These are phyloP conservation scores for Drosophila merina DNA, from an alignment of 2,888 invertebrate genomes.

Conservation along the genomic window DNA sequence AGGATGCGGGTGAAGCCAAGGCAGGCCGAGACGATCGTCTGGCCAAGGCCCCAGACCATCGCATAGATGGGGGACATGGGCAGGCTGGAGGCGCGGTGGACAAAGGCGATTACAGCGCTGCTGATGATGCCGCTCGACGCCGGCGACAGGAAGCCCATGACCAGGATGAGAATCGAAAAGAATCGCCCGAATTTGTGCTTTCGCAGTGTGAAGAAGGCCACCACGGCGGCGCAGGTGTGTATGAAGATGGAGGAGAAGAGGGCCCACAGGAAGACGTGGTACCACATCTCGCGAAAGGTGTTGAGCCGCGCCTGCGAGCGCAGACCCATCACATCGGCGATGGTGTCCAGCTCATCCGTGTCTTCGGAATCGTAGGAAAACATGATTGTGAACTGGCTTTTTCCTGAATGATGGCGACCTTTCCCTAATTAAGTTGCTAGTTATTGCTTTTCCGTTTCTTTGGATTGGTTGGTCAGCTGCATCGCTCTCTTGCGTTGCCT, in stretches of 20 bases:
- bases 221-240: constrained; percentile 94
- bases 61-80: constrained; percentile 96
- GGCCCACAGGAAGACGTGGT: constrained; percentile 97
- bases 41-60: constrained; percentile 97
- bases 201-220: constrained; percentile 95
- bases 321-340: constrained; percentile 88
- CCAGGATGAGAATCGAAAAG: constrained; percentile 93
- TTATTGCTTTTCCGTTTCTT: constrained; percentile 71
- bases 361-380: constrained; percentile 78
- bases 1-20: constrained; percentile 96
- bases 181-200: constrained; percentile 98
- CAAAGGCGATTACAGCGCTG: constrained; percentile 96
- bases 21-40: constrained; percentile 94
- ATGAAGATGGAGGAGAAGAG: constrained; percentile 96
- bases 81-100: constrained; percentile 94
- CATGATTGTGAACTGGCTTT: constrained; percentile 58
- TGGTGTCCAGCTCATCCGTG: constrained; percentile 87
- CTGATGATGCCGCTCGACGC: constrained; percentile 94
- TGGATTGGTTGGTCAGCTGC: constrained; percentile 22
- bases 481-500: not conserved
- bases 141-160: constrained; percentile 95
- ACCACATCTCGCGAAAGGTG: constrained; percentile 97
- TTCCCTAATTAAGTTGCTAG: constrained; percentile 46
- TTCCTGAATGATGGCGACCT: not conserved
- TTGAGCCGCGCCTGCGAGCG: constrained; percentile 88